Conservation (phyloP, 2,797 vertebrate genomes). For the Sarcophilus harrisii region DNA sequence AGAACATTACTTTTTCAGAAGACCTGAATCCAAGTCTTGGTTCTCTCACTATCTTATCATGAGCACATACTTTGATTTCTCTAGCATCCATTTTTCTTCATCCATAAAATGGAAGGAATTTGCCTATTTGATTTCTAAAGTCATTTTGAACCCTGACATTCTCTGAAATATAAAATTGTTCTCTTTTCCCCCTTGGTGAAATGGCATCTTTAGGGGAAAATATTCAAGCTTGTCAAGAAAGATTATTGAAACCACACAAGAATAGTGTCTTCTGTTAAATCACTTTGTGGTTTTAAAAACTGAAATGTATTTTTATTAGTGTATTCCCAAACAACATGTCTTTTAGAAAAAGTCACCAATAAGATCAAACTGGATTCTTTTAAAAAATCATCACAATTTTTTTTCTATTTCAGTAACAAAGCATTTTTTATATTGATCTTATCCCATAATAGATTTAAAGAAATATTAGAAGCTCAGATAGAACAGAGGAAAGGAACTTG, state of each 20-base stretch:
- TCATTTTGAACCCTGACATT: not conserved
- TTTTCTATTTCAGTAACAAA: slow-evolving; percentile 17
- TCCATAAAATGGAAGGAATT: not conserved
- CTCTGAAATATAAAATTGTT: not conserved
- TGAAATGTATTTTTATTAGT: slow-evolving; percentile 45
- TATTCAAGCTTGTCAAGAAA: slow-evolving; percentile 18
- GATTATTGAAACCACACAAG: slow-evolving; percentile 35
- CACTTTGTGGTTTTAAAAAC: slow-evolving; percentile 35
- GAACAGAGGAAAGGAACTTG: not conserved
- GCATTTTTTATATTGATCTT: slow-evolving; percentile 24
- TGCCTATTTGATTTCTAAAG: not conserved
- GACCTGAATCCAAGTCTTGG: not conserved
- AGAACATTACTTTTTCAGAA: not conserved
- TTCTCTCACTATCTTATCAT: not conserved
- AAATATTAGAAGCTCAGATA: not conserved
- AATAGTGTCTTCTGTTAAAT: not conserved
- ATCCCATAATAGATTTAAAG: not conserved
- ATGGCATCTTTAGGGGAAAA: not conserved
- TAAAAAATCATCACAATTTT: not conserved
- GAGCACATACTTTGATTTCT: not conserved
- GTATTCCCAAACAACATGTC: not conserved
- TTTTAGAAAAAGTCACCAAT: slow-evolving; percentile 17
- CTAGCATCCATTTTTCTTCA: not conserved
- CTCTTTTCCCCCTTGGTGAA: not conserved
- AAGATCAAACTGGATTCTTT: slow-evolving; percentile 10